Evolutionary conservation across 2,888 invertebrate species (phyloP), one percentile per base, ranked within the genome.

Genomic region (Neoascia interrupta): DNA sequence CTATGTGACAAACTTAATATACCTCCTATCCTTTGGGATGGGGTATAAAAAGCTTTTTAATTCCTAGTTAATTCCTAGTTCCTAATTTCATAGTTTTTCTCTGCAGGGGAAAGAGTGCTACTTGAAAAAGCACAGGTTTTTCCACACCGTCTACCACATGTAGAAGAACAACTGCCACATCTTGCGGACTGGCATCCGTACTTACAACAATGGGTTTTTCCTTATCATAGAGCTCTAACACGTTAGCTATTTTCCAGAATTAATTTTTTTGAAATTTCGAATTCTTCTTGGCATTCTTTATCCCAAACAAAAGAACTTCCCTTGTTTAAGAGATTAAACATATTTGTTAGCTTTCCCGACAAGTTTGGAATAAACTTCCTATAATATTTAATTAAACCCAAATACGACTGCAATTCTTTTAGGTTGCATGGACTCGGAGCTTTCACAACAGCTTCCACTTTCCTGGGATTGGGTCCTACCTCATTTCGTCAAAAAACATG

Each of bases 11-110:
- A n/a, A n/a, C n/a, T n/a, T n/a, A n/a, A n/a, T n/a, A n/a, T n/a
- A n/a, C n/a, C n/a, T n/a, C n/a, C n/a, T n/a, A n/a, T n/a, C n/a
- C n/a, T n/a, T n/a, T n/a, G n/a, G n/a, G n/a, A n/a, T n/a, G n/a
- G n/a, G n/a, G n/a, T n/a, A n/a, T n/a, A n/a, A n/a, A n/a, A n/a
- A n/a, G n/a, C n/a, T n/a, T n/a, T n/a, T n/a, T n/a, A n/a, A n/a
- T n/a, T n/a, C n/a, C n/a, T n/a, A n/a, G n/a, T n/a, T n/a, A n/a
- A n/a, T n/a, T n/a, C n/a, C n/a, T n/a, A n/a, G n/a, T n/a, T n/a
- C n/a, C n/a, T n/a, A n/a, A n/a, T n/a, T n/a, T n/a, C n/a, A 3
- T 82, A 86, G 70, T 85, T 15, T 28, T 23, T 54, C 39, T 58
- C 43, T 3, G 49, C 58, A 10, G 39, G 11, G 3, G 18, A 51